A percentile compares a stretch with the other conserved stretches of the same genome.
These are phyloP conservation scores for Hypsopygia costalis DNA, from an alignment of 2,888 invertebrate species.

Conservation along the genomic window DNA sequence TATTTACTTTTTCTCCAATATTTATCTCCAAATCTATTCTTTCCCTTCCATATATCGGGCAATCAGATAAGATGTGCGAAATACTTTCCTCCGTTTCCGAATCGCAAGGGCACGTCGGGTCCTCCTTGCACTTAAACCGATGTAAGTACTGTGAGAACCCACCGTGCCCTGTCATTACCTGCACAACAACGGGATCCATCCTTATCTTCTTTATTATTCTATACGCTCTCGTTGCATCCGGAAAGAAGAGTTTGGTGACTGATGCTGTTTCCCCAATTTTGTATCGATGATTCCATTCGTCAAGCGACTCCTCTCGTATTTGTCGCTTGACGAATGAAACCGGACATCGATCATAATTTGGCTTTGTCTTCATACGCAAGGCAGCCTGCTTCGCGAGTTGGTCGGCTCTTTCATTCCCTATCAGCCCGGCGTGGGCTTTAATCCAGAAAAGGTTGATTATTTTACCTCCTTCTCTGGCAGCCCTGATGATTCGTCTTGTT, in stretches of 20 bases:
- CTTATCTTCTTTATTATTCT: neutral
- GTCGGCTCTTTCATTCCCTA: conserved; percentile 19
- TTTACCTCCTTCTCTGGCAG: no score
- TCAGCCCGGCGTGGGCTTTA: conserved; percentile 16
- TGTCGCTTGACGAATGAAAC: conserved; percentile 10
- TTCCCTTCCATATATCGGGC: neutral
- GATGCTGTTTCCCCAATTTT: conserved; percentile 3
- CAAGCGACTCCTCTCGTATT: neutral
- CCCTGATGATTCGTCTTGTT: no score
- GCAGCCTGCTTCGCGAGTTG: conserved; percentile 14
- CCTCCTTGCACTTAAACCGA: neutral
- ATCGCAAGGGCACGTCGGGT: neutral
- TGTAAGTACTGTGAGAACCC: neutral
- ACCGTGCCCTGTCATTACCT: neutral
- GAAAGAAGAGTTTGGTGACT: conserved; percentile 15
- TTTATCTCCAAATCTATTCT: neutral
- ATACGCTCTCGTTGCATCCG: neutral
- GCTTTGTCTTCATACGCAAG: neutral
- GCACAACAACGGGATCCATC: neutral
- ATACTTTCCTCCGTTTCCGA: neutral
- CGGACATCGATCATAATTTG: conserved; percentile 5
- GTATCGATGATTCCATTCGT: conserved; percentile 12
- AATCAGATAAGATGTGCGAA: neutral
- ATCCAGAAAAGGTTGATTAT: conserved; percentile 12
- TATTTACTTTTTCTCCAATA: neutral